Percentiles rank a stretch among this genome's conserved stretches.
These are phyloP conservation scores for Spilarctia lutea DNA, from an alignment of 2,888 invertebrate genomes.

Conservation along the genomic window DNA sequence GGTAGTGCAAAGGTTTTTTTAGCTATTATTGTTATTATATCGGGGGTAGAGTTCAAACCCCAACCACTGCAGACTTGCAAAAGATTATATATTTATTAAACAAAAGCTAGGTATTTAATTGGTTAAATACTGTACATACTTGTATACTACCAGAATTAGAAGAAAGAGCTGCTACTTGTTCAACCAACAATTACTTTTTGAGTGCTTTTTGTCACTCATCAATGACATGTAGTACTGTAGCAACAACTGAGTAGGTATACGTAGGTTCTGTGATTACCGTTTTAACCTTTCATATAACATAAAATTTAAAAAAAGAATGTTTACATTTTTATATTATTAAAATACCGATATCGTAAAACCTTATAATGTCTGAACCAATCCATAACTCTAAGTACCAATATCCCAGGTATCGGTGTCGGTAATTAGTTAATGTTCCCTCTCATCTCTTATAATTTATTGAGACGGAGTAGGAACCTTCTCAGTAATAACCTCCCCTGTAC, in stretches of 20 bases:
- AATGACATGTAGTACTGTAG: neutral
- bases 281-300: too few species aligned
- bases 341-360: neutral
- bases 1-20: neutral
- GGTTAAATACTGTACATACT: too few species aligned
- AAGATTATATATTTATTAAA: too few species aligned
- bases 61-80: too few species aligned
- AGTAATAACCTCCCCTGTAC: constrained; percentile 61
- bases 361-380: constrained; percentile 16
- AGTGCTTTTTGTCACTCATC: neutral
- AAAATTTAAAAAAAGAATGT: too few species aligned
- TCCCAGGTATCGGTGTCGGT: constrained; percentile 78
- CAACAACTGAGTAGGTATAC: neutral
- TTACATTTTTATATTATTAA: neutral
- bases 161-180: too few species aligned
- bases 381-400: constrained; percentile 41
- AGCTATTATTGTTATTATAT: too few species aligned
- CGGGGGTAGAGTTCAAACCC: too few species aligned
- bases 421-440: constrained; percentile 85
- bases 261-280: too few species aligned
- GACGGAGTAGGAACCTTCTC: constrained; percentile 76
- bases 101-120: too few species aligned
- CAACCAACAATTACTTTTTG: neutral
- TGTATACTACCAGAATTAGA: too few species aligned
- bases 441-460: constrained; percentile 86